Percentiles rank a stretch among this genome's conserved stretches.
Conservation (phyloP, 2,888 invertebrate genomes). For the Notodonta dromedarius region DNA sequence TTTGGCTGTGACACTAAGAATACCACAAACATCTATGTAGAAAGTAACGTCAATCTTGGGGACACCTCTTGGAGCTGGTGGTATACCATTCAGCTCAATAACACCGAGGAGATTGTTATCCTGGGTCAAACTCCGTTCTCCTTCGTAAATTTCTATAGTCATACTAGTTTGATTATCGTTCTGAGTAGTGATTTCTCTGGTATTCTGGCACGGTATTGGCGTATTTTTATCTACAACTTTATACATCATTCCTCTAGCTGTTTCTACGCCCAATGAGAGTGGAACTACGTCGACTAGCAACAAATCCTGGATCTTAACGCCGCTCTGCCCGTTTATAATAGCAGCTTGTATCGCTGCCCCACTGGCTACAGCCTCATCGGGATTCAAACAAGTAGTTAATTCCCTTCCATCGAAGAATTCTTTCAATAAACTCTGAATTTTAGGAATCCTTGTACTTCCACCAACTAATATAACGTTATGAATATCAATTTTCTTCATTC, state of each 20-base stretch:
- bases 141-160: constrained; percentile 72
- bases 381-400: constrained; percentile 58
- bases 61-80: constrained; percentile 65
- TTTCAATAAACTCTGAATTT: constrained; percentile 53
- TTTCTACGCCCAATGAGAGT: constrained; percentile 66
- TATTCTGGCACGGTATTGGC: constrained; percentile 60
- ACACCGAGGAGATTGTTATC: constrained; percentile 67
- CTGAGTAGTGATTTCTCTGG: constrained; percentile 65
- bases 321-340: constrained; percentile 49
- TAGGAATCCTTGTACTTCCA: constrained; percentile 70
- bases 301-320: constrained; percentile 50
- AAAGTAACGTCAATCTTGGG: constrained; percentile 68
- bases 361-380: constrained; percentile 68
- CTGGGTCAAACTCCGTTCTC: constrained; percentile 63
- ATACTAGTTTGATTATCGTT: constrained; percentile 67
- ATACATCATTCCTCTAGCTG: constrained; percentile 65
- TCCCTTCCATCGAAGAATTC: constrained; percentile 56
- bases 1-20: constrained; percentile 60
- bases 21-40: constrained; percentile 59
- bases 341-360: constrained; percentile 74
- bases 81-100: constrained; percentile 62
- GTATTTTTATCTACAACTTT: constrained; percentile 67
- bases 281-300: constrained; percentile 65
- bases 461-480: constrained; percentile 62
- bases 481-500: constrained; percentile 54